Evolutionary conservation across 2,888 invertebrate genomes (phyloP).

Genomic region (Altica lythri): DNA sequence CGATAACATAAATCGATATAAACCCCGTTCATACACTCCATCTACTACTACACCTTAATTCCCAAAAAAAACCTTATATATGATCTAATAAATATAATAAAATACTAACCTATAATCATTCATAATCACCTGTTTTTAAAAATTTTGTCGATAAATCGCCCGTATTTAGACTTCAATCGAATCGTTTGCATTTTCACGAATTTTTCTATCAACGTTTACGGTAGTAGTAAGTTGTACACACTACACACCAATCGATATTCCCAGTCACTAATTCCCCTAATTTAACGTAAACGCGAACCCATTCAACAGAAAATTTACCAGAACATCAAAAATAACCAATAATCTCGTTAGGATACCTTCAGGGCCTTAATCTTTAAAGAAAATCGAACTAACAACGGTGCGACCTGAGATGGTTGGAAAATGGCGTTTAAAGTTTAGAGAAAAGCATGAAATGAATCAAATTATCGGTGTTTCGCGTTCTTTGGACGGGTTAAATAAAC

Average conservation of each 20-base stretch:
- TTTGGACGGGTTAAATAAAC: slow-evolving; percentile 45
- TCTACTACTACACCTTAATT: not conserved
- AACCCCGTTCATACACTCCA: slow-evolving; percentile 3
- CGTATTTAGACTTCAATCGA: slow-evolving; percentile 46
- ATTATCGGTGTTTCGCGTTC: slow-evolving; percentile 37
- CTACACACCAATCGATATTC: slow-evolving; percentile 50
- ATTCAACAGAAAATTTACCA: no score
- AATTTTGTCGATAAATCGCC: slow-evolving; percentile 50
- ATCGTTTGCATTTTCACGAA: slow-evolving; percentile 50
- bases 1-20: slow-evolving; percentile 19
- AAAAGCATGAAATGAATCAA: slow-evolving; percentile 30
- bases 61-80: not conserved
- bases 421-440: slow-evolving; percentile 44
- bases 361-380: no score
- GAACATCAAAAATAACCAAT: no score
- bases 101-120: slow-evolving; percentile 48
- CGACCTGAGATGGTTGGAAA: slow-evolving; percentile 32
- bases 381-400: no score
- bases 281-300: no score
- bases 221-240: slow-evolving; percentile 32
- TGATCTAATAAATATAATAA: slow-evolving; percentile 2
- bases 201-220: slow-evolving; percentile 18
- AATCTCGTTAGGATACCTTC: no score
- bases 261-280: no score
- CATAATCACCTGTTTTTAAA: slow-evolving; percentile 56